phyloP scores from a whole-genome alignment of 2,797 vertebrate genomes.

The Kryptopterus vitreolus region DNA sequence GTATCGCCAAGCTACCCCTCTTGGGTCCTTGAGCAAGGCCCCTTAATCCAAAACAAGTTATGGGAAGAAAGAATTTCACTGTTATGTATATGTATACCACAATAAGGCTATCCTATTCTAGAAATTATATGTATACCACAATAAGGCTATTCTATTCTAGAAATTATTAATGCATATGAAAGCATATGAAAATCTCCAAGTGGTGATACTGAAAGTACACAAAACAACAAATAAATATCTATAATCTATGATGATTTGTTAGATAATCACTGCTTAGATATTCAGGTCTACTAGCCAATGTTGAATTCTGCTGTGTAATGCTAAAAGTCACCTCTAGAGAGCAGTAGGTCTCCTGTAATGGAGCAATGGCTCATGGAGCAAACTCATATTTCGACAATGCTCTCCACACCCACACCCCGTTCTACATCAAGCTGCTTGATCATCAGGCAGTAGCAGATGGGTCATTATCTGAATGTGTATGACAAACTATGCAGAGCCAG shows the following conservation, averaged over 20 bases:
- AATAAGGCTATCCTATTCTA: too few relatives aligned
- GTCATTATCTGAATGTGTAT: conserved; percentile 54
- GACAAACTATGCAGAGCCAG: conserved; percentile 41
- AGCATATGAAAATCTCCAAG: neutral
- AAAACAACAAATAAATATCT: conserved; percentile 12
- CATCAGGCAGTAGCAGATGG: conserved; percentile 51
- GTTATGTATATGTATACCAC: too few relatives aligned
- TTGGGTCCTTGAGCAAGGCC: too few relatives aligned
- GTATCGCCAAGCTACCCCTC: too few relatives aligned
- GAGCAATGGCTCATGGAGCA: neutral
- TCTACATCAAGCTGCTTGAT: conserved; percentile 42
- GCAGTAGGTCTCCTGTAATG: conserved; percentile 60
- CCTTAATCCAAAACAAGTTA: too few relatives aligned
- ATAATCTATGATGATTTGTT: neutral
- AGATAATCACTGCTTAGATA: neutral
- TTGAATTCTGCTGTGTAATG: neutral
- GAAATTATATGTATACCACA: too few relatives aligned
- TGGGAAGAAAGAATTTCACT: too few relatives aligned
- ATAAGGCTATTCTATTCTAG: too few relatives aligned
- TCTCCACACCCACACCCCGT: conserved; percentile 3
- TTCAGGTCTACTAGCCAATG: neutral
- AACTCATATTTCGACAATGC: conserved; percentile 4
- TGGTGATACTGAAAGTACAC: neutral
- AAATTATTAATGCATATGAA: too few relatives aligned
- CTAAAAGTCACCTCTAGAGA: conserved; percentile 54